A percentile compares a stretch with the other conserved stretches of the same genome.
phyloP scores from a whole-genome alignment of 1,140 invertebrate species.

The Bombus picipes region DNA sequence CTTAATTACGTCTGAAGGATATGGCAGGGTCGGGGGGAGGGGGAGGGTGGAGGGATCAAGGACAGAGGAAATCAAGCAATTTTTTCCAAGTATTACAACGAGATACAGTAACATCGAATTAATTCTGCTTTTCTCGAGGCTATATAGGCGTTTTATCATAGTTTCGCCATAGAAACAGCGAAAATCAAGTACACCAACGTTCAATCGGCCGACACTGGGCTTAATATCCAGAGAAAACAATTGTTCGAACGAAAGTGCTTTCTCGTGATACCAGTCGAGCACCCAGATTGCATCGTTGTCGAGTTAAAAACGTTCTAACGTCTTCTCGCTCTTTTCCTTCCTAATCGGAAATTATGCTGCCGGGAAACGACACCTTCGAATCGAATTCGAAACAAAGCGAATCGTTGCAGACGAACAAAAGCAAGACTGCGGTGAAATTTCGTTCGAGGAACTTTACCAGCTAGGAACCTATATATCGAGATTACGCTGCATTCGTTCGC shows the following conservation, averaged over 20 bases:
- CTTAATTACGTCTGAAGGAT: constrained; percentile 48
- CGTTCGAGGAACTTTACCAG: constrained; percentile 30
- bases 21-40: constrained; percentile 8
- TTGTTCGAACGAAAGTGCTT: constrained; percentile 11
- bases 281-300: constrained; percentile 18
- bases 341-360: background rate
- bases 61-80: constrained; percentile 60
- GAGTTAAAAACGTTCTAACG: constrained; percentile 42
- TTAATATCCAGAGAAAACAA: constrained; percentile 7
- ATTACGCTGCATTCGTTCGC: background rate
- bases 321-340: too few species aligned
- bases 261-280: constrained; percentile 8
- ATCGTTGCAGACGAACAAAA: background rate
- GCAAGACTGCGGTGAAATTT: background rate
- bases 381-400: background rate
- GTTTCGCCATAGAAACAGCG: constrained; percentile 24
- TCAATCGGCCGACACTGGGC: background rate
- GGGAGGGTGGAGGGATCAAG: constrained; percentile 11
- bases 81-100: constrained; percentile 38
- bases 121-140: constrained; percentile 17
- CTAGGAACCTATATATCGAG: constrained; percentile 33
- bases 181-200: constrained; percentile 34
- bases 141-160: constrained; percentile 38
- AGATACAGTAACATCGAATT: constrained; percentile 45
- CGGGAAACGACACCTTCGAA: background rate